Evolutionary conservation across 2,797 vertebrate genomes (phyloP), one percentile per base, ranked within the genome.

Genomic region (Notoglanidium macrostoma): DNA sequence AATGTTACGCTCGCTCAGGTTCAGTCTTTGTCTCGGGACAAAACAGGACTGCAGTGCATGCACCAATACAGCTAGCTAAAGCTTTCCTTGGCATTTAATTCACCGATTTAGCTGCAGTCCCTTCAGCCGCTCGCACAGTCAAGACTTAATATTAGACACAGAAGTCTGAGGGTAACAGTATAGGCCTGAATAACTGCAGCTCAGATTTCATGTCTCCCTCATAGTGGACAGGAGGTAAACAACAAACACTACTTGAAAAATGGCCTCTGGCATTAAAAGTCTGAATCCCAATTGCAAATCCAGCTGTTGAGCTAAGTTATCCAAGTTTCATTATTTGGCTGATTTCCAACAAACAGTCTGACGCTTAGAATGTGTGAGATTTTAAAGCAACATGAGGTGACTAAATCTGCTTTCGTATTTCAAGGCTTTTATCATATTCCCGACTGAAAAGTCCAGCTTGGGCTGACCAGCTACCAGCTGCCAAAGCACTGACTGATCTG

Each of bases 141-240:
- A 67, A 1, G 80, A 5, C n/a, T 83, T 68, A 35, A 21, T 68
- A 68, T 68, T 35, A 32, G 46, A 23, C 46, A 68, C 63, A 84
- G 68, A 59, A 9, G 29, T 84, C 73, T 59, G 54, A 73, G 67
- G 68, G 83, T 70, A 84, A 84, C 29, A 23, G 5, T 35, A 26
- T 35, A 70, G 35, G 54, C 35, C 68, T 73, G 11, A 84, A 46
- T 84, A 83, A 10, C 55, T 74, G 73, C 29, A 29, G 23, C 65
- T 84, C 65, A 40, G 67, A 59, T 84, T 55, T 44, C 32, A 57
- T 57, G 83, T 40, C 23, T 73, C 51, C n/a, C 1, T 63, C 57
- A 81, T n/a, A 46, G 26, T 15, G 3, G n/a, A 46, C 11, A 14
- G 12, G 23, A 35, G 55, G 51, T 61, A 19, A 77, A 23, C 23